Base-by-base conservation (phyloP, 2,888 invertebrate genomes). In the Euplagia quadripunctaria region DNA sequence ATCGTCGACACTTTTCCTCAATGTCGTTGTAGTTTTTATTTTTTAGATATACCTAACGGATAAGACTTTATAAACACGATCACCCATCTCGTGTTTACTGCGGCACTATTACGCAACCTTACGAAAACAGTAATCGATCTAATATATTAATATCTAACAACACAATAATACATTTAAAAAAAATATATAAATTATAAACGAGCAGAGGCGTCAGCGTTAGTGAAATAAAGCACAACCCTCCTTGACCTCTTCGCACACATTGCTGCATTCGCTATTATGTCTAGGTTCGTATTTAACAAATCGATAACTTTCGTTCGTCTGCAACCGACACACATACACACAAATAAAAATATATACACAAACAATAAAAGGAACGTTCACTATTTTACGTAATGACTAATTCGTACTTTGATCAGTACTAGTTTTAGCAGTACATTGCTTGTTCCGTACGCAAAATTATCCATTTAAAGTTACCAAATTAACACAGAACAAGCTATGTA, bases 221-320 rank as follows among this genome's bases (percentile, higher is more conserved):
- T 79, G 71, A 79, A 81, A 82, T 85, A 82, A 79, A 79, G 72
- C 78, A 80, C 76, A 82, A 84, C 79, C 79, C 76, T 82, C 89
- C 89, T 89, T 89, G 89, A 89, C 88, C 89, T 89, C 88, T 87
- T 73, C 81, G 80, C 82, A 82, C 82, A 84, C 83, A 79, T 76
- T 83, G 82, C 82, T 89, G 89, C 88, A 89, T 82, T 86, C 81
- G 82, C 84, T 85, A 83, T 80, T 83, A 71, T 80, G 87, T 86
- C 80, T 86, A 85, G 80, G 82, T 86, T 85, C 81, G 83, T 83
- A 81, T 83, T 82, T 71, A 83, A 85, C 78, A 82, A 88, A 89
- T 89, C 89, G 84, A 89, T 89, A 86, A 83, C 81, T 85, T 88
- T 88, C 84, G 85, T 87, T 79, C 76, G 81, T 79, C 81, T 80